Percentiles rank a stretch among this genome's conserved stretches.
Evolutionary conservation across 2,888 invertebrate species (phyloP).

Genomic region (Hirtodrosophila trivittata): DNA sequence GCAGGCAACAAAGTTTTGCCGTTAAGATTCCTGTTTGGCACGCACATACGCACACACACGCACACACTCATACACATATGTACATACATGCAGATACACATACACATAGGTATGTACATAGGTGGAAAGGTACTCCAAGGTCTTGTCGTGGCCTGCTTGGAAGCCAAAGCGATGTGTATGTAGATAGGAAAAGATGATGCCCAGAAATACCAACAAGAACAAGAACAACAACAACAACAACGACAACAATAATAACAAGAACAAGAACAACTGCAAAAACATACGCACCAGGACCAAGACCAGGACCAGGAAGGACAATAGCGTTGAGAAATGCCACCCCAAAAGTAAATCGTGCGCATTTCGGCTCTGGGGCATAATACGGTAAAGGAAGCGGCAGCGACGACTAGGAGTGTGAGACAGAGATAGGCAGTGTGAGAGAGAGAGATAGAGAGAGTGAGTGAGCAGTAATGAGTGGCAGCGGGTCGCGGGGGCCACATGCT

Average conservation of each 20-base stretch:
- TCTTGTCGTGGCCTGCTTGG: constrained; percentile 69
- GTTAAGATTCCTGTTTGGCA: constrained; percentile 65
- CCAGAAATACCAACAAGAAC: constrained; percentile 50
- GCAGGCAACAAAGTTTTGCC: constrained; percentile 46
- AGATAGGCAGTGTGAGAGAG: constrained; percentile 8
- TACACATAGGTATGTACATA: constrained; percentile 11
- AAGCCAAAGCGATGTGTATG: constrained; percentile 56
- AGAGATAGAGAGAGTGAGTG: constrained; percentile 23
- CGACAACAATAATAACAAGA: constrained; percentile 23
- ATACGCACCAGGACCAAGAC: too few species aligned
- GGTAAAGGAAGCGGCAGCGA: constrained; percentile 39
- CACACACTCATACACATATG: constrained; percentile 25
- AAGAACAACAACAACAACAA: constrained; percentile 44
- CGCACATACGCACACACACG: constrained; percentile 24
- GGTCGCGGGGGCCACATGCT: constrained; percentile 61
- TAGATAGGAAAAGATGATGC: constrained; percentile 60
- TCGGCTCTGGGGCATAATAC: constrained; percentile 69
- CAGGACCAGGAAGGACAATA: constrained; percentile 14
- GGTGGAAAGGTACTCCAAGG: constrained; percentile 58
- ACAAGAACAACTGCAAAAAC: constrained; percentile 21
- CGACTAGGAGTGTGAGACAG: not conserved
- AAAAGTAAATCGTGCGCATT: constrained; percentile 67
- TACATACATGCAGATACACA: constrained; percentile 5
- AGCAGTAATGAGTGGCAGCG: constrained; percentile 18
- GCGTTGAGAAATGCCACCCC: constrained; percentile 69